These are phyloP conservation scores for Nasonia longicornis DNA, from an alignment of 1,140 invertebrate genomes.

Conservation along the genomic window DNA sequence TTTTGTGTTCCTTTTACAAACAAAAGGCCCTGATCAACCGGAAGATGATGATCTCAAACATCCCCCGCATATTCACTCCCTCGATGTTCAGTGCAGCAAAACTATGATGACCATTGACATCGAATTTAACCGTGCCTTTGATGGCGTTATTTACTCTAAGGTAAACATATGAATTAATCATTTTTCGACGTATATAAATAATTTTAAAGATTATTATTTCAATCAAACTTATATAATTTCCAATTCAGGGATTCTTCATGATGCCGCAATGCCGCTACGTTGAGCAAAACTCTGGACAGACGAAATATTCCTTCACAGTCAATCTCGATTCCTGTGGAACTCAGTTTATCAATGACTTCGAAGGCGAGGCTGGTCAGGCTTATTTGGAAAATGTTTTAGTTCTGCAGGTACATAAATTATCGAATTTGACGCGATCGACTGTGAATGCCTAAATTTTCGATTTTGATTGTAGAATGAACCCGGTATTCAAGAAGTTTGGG, in stretches of 20 bases:
- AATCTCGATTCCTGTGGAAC: conserved; percentile 84
- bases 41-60: conserved; percentile 72
- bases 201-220: neutral
- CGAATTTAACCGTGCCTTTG: conserved; percentile 81
- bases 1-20: neutral
- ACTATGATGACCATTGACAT: conserved; percentile 86
- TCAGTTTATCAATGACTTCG: conserved; percentile 83
- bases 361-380: conserved; percentile 78
- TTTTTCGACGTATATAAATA: neutral
- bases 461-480: conserved; percentile 75
- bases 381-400: conserved; percentile 86
- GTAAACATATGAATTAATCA: conserved; percentile 56
- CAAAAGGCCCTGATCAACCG: conserved; percentile 1
- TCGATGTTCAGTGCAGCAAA: conserved; percentile 83
- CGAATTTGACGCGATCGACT: neutral
- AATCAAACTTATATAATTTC: conserved; percentile 4
- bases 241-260: conserved; percentile 75
- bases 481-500: conserved; percentile 87
- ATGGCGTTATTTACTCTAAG: conserved; percentile 87
- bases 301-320: conserved; percentile 81
- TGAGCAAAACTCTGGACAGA: conserved; percentile 76
- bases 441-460: neutral
- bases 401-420: conserved; percentile 68
- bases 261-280: conserved; percentile 81
- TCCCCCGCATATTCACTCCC: conserved; percentile 80